Evolutionary conservation across 2,888 invertebrate genomes (phyloP), one percentile per base, ranked within the genome.

Genomic region (Gibbula magus): DNA sequence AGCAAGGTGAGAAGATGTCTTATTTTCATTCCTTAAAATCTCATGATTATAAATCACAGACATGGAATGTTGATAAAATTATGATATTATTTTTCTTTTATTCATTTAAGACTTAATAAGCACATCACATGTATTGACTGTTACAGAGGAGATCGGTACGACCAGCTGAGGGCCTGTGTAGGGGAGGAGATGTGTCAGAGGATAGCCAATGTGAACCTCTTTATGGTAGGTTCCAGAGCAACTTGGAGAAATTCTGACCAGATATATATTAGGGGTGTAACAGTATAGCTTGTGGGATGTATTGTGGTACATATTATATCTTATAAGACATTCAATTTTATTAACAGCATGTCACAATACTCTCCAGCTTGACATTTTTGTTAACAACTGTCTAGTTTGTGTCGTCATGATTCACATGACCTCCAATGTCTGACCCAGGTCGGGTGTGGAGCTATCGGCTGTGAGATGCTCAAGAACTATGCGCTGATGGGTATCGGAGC

Each of bases 391-490:
- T 13, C 45, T 45, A 8, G 5, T 45, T 7, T 45, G 45, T 10
- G 1, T 13, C 45, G 7, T 45, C 45, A n/a, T n/a, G n/a, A n/a
- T n/a, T 45, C 1, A 10, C 45, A 45, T 13, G 10, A 10, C 10
- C 5, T 13, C 45, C 45, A 45, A n/a, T 45, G 10, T 45, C 1
- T 45, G 45, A 10, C 13, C 5, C 77, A 92, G 92, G 91, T 93
- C 77, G 93, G 93, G 0, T 93, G 93, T 88, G 93, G 93, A 35
- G 93, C 93, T n/a, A 93, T 93, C 77, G 93, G 93, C 39, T 93
- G 93, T 90, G 93, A 93, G 82, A 90, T 93, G 88, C 84, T 93
- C 81, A 93, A 93, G 89, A 92, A 92, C 78, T 93, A 92, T 84
- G 93, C 93, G 18, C 78, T 93, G 78, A 81, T 92, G 67, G 93